Base-by-base conservation (phyloP, 2,113 vertebrate genomes). In the Nothobranchius kuhntae region DNA sequence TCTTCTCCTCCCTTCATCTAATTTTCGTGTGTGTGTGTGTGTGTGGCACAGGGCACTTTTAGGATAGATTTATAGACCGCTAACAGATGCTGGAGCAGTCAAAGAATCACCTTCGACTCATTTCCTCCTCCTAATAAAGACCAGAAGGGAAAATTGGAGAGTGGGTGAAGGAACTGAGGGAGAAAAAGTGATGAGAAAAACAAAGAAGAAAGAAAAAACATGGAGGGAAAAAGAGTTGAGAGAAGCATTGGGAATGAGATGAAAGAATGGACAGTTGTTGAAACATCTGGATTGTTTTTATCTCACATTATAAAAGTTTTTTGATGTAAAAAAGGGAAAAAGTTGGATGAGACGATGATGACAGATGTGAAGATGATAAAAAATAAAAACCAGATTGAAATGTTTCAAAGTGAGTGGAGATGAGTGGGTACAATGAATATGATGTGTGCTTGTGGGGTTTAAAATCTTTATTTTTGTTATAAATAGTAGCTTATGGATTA, bases 31-130 rank as follows among this genome's bases (percentile, higher is more conserved):
- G 55, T 65, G 54, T 36, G 44, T 40, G 38, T 40, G 38, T 40
- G 35, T 60, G 38, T 61, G 65, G 51, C 35, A 35, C 53, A 13
- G 30, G 30, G 4, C 12, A 60, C 21, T 21, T 21, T 21, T 21
- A 68, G 81, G 86, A 84, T 68, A 67, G 86, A 90, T 91, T 87
- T 84, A 90, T 85, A 40, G 71, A 10, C 60, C 69, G 17, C 53
- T 78, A 80, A 81, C 90, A 90, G 83, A 78, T 90, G 89, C 68
- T 82, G 71, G 81, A 93, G 92, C 90, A 93, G 93, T 94, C 91
- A 89, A 86, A 63, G 78, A 91, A 89, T 91, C 89, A 72, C 89
- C 89, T 90, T 88, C 30, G 84, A 89, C 91, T 92, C 82, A 87
- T 89, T 83, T 91, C 90, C 87, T 82, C 75, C 64, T 30, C 80